These are phyloP conservation scores for Caranx ignobilis DNA, from an alignment of 2,113 vertebrate genomes.

Conservation along the genomic window DNA sequence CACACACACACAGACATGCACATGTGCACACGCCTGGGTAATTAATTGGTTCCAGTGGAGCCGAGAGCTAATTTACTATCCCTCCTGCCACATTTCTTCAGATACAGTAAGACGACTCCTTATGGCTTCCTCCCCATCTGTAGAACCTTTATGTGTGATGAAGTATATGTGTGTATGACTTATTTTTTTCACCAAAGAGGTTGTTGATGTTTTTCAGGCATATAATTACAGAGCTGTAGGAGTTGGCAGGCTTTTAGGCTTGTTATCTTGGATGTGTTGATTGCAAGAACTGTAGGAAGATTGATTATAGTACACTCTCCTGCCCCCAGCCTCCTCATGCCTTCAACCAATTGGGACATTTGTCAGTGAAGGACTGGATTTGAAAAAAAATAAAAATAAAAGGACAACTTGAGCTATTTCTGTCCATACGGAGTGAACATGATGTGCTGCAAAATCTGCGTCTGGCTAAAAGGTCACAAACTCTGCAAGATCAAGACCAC, in stretches of 20 bases:
- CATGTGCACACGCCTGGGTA: slow-evolving; percentile 53
- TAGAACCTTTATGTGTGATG: slow-evolving; percentile 40
- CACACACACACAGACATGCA: slow-evolving; percentile 44
- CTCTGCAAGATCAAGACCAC: neutral
- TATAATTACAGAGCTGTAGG: slow-evolving; percentile 76
- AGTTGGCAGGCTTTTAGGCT: slow-evolving; percentile 65
- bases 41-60: slow-evolving; percentile 86
- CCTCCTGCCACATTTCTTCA: slow-evolving; percentile 72
- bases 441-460: neutral
- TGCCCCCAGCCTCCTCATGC: slow-evolving; percentile 21
- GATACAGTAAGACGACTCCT: slow-evolving; percentile 59
- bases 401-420: neutral
- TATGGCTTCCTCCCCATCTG: slow-evolving; percentile 45
- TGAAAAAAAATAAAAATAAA: neutral
- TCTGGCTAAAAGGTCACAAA: neutral
- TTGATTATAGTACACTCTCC: slow-evolving; percentile 50
- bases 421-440: slow-evolving; percentile 8
- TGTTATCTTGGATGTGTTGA: slow-evolving; percentile 75
- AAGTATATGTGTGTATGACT: slow-evolving; percentile 35
- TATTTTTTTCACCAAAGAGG: slow-evolving; percentile 29
- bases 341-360: slow-evolving; percentile 36
- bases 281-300: slow-evolving; percentile 66
- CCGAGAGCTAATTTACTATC: slow-evolving; percentile 79
- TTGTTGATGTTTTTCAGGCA: slow-evolving; percentile 64
- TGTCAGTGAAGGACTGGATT: slow-evolving; percentile 20